phyloP scores from a whole-genome alignment of 2,113 vertebrate species.

The Helogale parvula region DNA sequence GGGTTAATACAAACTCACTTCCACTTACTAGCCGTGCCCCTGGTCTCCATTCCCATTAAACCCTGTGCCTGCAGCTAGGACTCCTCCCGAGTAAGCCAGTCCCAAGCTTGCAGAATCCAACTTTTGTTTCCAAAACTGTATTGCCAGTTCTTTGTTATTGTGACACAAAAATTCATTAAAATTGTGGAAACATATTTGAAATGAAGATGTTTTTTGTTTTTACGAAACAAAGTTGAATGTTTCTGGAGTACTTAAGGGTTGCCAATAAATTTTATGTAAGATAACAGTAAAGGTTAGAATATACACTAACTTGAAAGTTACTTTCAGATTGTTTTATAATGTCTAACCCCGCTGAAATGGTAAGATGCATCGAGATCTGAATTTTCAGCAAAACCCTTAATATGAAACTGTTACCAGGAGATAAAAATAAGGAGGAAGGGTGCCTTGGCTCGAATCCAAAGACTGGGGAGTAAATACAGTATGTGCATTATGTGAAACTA shows the following conservation, averaged over 20 bases:
- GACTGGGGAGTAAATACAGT: not conserved
- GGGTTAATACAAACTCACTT: not conserved
- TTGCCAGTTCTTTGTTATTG: not conserved
- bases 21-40: not conserved
- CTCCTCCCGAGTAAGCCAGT: rapidly evolving
- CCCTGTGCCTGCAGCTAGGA: no score
- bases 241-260: not conserved
- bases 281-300: not conserved
- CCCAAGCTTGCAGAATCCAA: not conserved
- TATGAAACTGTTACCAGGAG: not conserved
- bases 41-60: not conserved
- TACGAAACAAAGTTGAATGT: not conserved
- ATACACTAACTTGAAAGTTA: not conserved
- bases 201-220: not conserved
- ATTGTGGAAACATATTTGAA: not conserved
- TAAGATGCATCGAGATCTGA: not conserved
- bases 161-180: not conserved
- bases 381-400: not conserved
- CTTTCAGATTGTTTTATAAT: not conserved
- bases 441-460: not conserved
- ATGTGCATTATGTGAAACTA: not conserved
- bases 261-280: not conserved
- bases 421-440: not conserved
- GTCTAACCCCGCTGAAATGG: not conserved
- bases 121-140: not conserved